These are phyloP conservation scores for Protodeltote pygarga DNA, from an alignment of 2,888 invertebrate species.

Conservation along the genomic window DNA sequence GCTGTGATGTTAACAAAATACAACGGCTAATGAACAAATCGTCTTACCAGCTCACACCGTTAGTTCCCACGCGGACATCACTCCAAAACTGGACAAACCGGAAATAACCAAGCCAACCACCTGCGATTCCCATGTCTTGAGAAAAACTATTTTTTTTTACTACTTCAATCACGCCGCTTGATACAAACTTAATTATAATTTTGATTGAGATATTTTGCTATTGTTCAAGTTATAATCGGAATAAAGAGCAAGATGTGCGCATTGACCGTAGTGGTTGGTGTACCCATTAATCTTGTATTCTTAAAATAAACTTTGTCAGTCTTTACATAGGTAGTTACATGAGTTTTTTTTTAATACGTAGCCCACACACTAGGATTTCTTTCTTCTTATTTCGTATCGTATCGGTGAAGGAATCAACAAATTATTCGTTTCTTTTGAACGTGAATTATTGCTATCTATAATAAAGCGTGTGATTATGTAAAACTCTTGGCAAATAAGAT, in stretches of 20 bases:
- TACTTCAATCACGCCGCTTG: constrained; percentile 45
- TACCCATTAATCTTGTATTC: constrained; percentile 18
- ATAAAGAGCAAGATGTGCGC: constrained; percentile 12
- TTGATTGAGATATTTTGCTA: constrained; percentile 31
- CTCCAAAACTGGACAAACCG: constrained; percentile 82
- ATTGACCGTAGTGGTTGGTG: constrained; percentile 1
- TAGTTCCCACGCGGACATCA: constrained; percentile 81
- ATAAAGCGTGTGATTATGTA: background rate
- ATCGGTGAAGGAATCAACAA: constrained; percentile 1
- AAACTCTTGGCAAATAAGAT: background rate
- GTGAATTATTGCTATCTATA: background rate
- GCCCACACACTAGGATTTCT: too few species aligned
- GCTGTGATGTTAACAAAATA: constrained; percentile 32
- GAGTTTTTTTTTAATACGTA: too few species aligned
- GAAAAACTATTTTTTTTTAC: constrained; percentile 49
- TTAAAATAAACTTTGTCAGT: too few species aligned
- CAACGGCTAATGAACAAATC: constrained; percentile 45
- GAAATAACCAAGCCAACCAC: constrained; percentile 70
- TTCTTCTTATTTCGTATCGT: too few species aligned
- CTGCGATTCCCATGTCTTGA: constrained; percentile 62
- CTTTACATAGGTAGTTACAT: too few species aligned
- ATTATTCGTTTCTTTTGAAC: background rate
- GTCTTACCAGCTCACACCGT: constrained; percentile 58
- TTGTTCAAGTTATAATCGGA: constrained; percentile 24
- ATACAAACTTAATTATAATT: constrained; percentile 37